Percentiles rank a stretch among this genome's conserved stretches.
phyloP scores from a whole-genome alignment of 2,888 invertebrate species.

The Bombylius major region DNA sequence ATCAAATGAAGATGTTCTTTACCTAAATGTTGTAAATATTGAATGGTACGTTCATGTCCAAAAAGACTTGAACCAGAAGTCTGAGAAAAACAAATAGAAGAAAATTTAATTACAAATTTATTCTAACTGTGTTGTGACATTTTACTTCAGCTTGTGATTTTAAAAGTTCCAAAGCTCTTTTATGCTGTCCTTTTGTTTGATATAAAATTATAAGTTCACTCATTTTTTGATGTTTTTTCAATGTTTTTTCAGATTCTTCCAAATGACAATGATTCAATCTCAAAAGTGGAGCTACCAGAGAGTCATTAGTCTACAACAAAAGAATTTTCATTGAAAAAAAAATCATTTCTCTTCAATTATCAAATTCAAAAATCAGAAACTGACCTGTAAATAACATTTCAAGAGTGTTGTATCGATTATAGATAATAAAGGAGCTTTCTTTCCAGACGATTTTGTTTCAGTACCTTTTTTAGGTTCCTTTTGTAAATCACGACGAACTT shows the following conservation, averaged over 20 bases:
- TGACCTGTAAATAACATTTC: conserved; percentile 88
- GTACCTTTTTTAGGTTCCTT: conserved; percentile 30
- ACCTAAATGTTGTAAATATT: conserved; percentile 83
- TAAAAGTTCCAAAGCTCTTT: conserved; percentile 79
- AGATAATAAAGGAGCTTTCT: conserved; percentile 54
- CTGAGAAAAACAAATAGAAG: not conserved
- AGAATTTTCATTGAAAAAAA: no score
- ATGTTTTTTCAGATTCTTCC: conserved; percentile 82
- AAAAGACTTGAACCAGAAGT: conserved; percentile 49
- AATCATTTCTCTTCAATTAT: not conserved
- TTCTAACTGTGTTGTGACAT: not conserved
- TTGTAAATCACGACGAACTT: conserved; percentile 49
- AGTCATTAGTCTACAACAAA: conserved; percentile 72
- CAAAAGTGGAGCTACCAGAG: conserved; percentile 79
- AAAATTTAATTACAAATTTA: not conserved
- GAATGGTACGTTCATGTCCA: conserved; percentile 73
- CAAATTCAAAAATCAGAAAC: not conserved
- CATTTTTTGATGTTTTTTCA: conserved; percentile 76
- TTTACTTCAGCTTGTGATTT: conserved; percentile 60
- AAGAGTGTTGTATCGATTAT: conserved; percentile 94
- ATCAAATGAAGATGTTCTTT: conserved; percentile 72
- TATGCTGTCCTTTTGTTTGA: conserved; percentile 85
- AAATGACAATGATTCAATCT: conserved; percentile 86
- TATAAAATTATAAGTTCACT: conserved; percentile 92
- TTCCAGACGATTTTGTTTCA: conserved; percentile 24